A percentile compares a stretch with the other conserved stretches of the same genome.
Conservation (phyloP, 2,113 vertebrate genomes). For the Fukomys damarensis region DNA sequence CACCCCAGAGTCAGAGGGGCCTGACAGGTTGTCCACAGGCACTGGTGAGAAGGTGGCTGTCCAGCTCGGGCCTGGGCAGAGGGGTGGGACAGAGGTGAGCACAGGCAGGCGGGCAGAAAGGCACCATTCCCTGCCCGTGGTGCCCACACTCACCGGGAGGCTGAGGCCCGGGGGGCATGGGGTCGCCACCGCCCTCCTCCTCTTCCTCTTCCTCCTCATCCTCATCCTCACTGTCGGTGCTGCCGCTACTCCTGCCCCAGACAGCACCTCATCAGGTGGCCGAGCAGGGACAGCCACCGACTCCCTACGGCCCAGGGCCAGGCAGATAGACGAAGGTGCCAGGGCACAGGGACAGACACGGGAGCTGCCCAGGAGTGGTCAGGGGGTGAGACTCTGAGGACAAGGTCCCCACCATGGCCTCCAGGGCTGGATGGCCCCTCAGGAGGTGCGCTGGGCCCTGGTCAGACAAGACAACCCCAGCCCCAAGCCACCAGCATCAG, state of each 20-base stretch:
- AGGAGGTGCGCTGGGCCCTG: no score
- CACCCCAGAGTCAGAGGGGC: neutral
- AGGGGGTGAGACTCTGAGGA: neutral
- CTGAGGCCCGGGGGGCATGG: neutral
- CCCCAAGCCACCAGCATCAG: neutral
- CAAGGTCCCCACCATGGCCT: neutral
- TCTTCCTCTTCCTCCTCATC: constrained; percentile 75
- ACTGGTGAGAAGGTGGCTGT: constrained; percentile 71
- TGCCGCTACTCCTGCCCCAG: constrained; percentile 82
- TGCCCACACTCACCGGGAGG: neutral
- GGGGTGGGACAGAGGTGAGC: neutral
- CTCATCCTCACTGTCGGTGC: constrained; percentile 86
- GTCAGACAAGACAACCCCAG: neutral
- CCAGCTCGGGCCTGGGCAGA: constrained; percentile 63
- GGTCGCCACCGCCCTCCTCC: constrained; percentile 42
- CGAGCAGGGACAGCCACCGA: neutral
- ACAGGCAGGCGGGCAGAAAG: neutral
- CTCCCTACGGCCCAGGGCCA: neutral
- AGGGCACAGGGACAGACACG: no score
- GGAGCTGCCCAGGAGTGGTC: neutral
- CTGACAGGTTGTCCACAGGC: neutral
- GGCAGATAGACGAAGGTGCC: no score
- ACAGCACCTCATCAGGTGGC: neutral
- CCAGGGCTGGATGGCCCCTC: neutral
- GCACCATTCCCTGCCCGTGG: accelerated